phyloP scores from a whole-genome alignment of 1,140 invertebrate genomes.

The Thereuonema tuberculata region DNA sequence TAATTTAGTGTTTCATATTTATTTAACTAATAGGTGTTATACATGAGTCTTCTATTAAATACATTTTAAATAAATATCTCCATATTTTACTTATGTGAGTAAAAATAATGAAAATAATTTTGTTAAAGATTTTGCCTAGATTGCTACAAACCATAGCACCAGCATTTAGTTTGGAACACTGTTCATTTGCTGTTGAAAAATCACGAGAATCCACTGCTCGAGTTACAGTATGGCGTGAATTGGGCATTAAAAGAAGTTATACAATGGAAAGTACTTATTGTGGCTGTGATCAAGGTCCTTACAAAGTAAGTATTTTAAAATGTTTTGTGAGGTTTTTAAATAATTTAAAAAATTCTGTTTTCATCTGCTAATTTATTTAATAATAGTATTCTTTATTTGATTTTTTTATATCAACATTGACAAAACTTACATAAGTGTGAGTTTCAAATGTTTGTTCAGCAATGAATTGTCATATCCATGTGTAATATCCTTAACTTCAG shows the following conservation, averaged over 20 bases:
- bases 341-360: background rate
- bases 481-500: background rate
- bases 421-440: background rate
- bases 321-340: background rate
- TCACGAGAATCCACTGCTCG: conserved; percentile 68
- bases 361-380: background rate
- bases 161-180: conserved; percentile 55
- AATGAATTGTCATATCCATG: background rate
- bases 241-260: conserved; percentile 56
- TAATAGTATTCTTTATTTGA: too few species aligned
- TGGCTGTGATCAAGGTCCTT: conserved; percentile 63
- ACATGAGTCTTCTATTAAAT: too few species aligned
- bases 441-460: background rate
- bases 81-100: too few species aligned
- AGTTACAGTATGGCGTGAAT: conserved; percentile 70
- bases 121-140: conserved; percentile 45
- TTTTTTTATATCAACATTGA: background rate
- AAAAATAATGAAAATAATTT: too few species aligned
- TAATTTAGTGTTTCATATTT: too few species aligned
- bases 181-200: conserved; percentile 61
- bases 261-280: conserved; percentile 80
- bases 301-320: conserved; percentile 34
- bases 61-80: too few species aligned
- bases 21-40: too few species aligned
- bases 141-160: conserved; percentile 51